Percentiles rank a stretch among this genome's conserved stretches.
phyloP scores from a whole-genome alignment of 2,113 vertebrate species.

The Misgurnus mizolepis region DNA sequence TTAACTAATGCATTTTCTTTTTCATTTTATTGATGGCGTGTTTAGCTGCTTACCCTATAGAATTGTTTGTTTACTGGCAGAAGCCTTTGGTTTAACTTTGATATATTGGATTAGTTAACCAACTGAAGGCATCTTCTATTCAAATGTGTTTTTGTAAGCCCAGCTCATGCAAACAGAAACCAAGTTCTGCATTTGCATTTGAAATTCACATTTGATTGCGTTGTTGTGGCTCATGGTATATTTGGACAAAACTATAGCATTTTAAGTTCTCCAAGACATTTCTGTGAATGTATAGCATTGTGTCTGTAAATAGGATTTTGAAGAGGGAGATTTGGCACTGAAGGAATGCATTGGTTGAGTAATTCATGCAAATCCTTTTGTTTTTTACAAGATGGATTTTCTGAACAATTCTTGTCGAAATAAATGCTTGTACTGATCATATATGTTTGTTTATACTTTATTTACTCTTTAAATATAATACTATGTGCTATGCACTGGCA shows the following conservation, averaged over 20 bases:
- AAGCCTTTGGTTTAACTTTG: background rate
- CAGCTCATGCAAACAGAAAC: background rate
- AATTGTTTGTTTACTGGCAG: background rate
- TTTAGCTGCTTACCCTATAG: background rate
- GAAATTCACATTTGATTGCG: background rate
- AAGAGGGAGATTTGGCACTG: slow-evolving; percentile 5
- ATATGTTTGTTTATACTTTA: no score
- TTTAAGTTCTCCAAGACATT: background rate
- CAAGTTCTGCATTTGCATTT: background rate
- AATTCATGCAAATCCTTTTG: background rate
- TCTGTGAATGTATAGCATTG: background rate
- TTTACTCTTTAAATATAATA: background rate
- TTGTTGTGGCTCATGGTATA: background rate
- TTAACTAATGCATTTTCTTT: background rate
- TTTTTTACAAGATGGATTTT: background rate
- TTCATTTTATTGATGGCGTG: background rate
- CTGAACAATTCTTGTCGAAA: background rate
- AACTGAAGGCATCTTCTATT: background rate
- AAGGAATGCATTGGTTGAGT: background rate
- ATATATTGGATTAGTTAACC: background rate
- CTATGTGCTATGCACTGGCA: background rate
- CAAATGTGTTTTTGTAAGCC: background rate
- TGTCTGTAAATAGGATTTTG: background rate
- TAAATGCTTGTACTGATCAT: no score
- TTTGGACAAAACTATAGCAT: background rate